Conservation (phyloP, 2,888 invertebrate species). For the Thera obeliscata region DNA sequence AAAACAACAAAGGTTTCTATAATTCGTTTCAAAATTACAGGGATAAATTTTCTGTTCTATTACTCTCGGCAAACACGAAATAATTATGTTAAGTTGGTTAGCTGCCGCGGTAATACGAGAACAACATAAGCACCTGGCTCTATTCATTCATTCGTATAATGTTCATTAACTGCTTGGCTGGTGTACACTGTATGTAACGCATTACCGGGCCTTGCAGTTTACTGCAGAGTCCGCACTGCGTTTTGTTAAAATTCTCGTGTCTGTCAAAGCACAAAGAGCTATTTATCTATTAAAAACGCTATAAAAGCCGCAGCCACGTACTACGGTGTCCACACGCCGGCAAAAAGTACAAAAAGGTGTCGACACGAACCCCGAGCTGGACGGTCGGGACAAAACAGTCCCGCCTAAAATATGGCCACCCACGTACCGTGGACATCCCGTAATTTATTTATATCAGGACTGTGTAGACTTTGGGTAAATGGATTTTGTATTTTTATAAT, state of each 20-base stretch:
- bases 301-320: conserved; percentile 59
- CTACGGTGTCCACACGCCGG: conserved; percentile 53
- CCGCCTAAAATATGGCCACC: conserved; percentile 67
- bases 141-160: conserved; percentile 24
- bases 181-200: conserved; percentile 17
- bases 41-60: not conserved
- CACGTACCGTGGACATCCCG: conserved; percentile 50
- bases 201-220: conserved; percentile 37
- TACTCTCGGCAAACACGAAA: not conserved
- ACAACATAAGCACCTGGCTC: not conserved
- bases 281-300: conserved; percentile 63
- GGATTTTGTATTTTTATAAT: conserved; percentile 58
- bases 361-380: conserved; percentile 50
- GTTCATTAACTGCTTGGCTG: conserved; percentile 13
- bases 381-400: conserved; percentile 44
- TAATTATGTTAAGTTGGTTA: conserved; percentile 1
- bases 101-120: not conserved
- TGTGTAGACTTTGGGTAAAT: conserved; percentile 48
- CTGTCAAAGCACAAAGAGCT: conserved; percentile 55
- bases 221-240: conserved; percentile 44
- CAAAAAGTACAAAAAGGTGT: conserved; percentile 60
- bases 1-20: not conserved
- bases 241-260: conserved; percentile 52
- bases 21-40: not conserved
- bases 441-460: conserved; percentile 64